Evolutionary conservation across 2,888 invertebrate genomes (phyloP).

Genomic region (Leucoma salicis): DNA sequence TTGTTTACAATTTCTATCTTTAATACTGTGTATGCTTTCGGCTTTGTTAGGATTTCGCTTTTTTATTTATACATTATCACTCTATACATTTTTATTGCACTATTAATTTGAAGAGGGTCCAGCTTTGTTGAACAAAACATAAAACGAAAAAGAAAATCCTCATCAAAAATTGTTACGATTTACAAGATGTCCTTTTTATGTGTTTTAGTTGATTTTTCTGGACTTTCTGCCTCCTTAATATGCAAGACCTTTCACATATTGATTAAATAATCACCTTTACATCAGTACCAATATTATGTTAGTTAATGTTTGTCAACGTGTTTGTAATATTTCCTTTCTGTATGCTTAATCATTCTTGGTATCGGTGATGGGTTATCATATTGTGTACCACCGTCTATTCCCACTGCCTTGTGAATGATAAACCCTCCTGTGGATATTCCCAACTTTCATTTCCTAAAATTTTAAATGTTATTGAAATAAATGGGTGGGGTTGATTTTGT

Average conservation of each 20-base stretch:
- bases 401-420: constrained; percentile 50
- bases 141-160: neutral
- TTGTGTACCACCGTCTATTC: constrained; percentile 61
- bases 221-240: constrained; percentile 20
- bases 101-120: constrained; percentile 31
- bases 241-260: constrained; percentile 15
- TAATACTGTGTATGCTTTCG: constrained; percentile 34
- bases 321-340: constrained; percentile 67
- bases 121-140: constrained; percentile 13
- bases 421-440: constrained; percentile 37
- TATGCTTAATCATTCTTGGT: constrained; percentile 82
- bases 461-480: constrained; percentile 7
- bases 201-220: constrained; percentile 12
- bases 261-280: constrained; percentile 25
- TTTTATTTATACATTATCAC: constrained; percentile 37
- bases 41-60: constrained; percentile 55
- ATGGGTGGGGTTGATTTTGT: constrained; percentile 10
- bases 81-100: constrained; percentile 25
- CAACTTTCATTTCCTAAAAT: constrained; percentile 13
- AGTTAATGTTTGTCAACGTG: constrained; percentile 25
- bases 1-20: constrained; percentile 4
- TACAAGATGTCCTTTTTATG: constrained; percentile 8
- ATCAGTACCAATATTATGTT: constrained; percentile 26
- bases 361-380: constrained; percentile 73
- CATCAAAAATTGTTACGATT: neutral